phyloP scores from a whole-genome alignment of 2,113 vertebrate species.

The Hippocampus mohnikei region DNA sequence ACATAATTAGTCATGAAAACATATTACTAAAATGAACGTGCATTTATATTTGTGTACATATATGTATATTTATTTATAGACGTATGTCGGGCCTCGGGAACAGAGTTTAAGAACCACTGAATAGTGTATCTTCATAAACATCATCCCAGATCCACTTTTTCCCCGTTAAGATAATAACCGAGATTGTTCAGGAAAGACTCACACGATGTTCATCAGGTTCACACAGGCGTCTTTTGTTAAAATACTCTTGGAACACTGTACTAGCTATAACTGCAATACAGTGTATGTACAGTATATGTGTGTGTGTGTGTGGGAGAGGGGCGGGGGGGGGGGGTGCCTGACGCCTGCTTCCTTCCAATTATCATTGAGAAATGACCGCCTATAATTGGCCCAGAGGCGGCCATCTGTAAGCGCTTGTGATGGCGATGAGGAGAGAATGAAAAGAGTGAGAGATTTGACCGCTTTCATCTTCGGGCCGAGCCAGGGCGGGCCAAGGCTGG shows the following conservation, averaged over 20 bases:
- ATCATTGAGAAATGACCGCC: constrained; percentile 14
- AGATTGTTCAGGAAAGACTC: not conserved
- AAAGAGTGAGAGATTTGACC: constrained; percentile 18
- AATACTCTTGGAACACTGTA: not conserved
- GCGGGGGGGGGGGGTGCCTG: not conserved
- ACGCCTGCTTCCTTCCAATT: constrained; percentile 24
- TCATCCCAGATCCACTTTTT: too few relatives aligned
- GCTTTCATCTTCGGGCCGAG: constrained; percentile 35
- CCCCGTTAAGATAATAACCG: too few relatives aligned
- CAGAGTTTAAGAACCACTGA: too few relatives aligned
- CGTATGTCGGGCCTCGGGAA: too few relatives aligned
- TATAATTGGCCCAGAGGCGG: constrained; percentile 30
- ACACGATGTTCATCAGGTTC: not conserved
- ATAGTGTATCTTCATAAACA: too few relatives aligned
- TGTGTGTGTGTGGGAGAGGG: not conserved
- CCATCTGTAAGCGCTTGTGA: constrained; percentile 49
- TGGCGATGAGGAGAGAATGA: not conserved
- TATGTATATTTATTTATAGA: too few relatives aligned
- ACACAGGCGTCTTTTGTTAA: not conserved
- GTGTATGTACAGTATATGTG: too few relatives aligned
- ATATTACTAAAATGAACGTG: too few relatives aligned
- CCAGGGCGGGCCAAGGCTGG: not conserved
- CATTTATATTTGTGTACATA: too few relatives aligned
- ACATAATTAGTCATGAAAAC: too few relatives aligned
- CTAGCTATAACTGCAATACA: not conserved